A percentile compares a stretch with the other conserved stretches of the same genome.
Evolutionary conservation across 2,113 vertebrate species (phyloP).

Genomic region (Rhynchomys soricoides): DNA sequence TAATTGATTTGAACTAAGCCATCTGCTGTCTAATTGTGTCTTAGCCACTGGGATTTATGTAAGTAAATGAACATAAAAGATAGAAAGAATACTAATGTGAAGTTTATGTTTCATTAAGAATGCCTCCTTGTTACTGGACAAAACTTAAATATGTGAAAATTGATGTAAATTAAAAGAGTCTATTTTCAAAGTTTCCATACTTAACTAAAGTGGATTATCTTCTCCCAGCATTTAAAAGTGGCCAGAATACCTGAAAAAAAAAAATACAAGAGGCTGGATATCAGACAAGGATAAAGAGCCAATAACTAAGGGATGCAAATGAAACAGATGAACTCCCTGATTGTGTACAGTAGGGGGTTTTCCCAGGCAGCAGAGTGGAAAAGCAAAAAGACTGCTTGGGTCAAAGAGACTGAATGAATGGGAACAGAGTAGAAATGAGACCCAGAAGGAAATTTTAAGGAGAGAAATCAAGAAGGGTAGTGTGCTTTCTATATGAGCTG

Average conservation of each 20-base stretch:
- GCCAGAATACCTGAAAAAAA: neutral
- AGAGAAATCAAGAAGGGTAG: neutral
- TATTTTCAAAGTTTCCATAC: neutral
- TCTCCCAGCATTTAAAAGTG: neutral
- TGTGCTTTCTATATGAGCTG: neutral
- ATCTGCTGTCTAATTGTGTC: conserved; percentile 86
- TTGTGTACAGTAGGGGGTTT: neutral
- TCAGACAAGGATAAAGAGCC: neutral
- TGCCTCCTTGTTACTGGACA: conserved; percentile 56
- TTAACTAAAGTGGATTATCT: neutral
- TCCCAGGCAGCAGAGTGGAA: neutral
- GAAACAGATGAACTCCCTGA: neutral
- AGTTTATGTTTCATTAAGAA: conserved; percentile 75
- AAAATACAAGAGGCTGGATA: neutral
- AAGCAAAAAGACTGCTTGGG: neutral
- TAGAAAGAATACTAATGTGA: conserved; percentile 81
- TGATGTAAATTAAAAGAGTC: conserved; percentile 62
- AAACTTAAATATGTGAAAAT: conserved; percentile 67
- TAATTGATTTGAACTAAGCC: conserved; percentile 85
- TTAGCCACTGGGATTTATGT: conserved; percentile 85
- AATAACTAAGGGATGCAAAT: neutral
- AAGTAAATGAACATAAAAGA: conserved; percentile 81
- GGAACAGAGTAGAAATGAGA: neutral
- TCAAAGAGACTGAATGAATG: neutral
- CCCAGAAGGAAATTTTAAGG: neutral